Conservation (phyloP, 2,113 vertebrate species). For the Rhabdornis inornatus region DNA sequence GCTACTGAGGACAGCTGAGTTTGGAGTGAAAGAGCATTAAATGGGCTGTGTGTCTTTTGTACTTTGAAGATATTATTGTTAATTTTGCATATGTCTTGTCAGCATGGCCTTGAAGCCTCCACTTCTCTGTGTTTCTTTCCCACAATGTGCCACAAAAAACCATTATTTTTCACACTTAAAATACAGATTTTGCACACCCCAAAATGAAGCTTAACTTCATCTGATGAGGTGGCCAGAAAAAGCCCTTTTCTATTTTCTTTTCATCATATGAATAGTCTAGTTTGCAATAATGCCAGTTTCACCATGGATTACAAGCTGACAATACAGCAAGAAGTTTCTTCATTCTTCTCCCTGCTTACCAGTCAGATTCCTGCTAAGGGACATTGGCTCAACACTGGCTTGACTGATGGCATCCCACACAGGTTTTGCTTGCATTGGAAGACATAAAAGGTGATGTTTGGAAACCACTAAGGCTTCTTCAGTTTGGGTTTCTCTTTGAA, state of each 20-base stretch:
- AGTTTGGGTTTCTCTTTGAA: background rate
- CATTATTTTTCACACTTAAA: background rate
- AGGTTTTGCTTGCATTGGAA: background rate
- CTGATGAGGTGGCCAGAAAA: background rate
- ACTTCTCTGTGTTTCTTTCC: background rate
- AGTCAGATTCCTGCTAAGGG: background rate
- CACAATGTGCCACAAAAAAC: background rate
- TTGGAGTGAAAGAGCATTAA: background rate
- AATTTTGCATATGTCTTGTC: background rate
- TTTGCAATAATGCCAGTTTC: background rate
- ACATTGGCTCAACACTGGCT: background rate
- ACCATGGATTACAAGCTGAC: background rate
- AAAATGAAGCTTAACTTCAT: background rate
- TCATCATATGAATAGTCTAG: background rate
- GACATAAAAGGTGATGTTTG: background rate
- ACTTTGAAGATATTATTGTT: background rate
- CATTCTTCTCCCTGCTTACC: background rate
- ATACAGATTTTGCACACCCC: background rate
- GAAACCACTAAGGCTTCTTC: background rate
- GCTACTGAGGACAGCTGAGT: background rate
- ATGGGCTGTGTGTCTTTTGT: fast-evolving
- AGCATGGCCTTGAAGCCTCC: background rate
- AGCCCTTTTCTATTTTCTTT: background rate
- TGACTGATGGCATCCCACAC: background rate
- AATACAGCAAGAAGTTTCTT: background rate